These are phyloP conservation scores for Colletes gigas DNA, from an alignment of 1,140 invertebrate species.

Conservation along the genomic window DNA sequence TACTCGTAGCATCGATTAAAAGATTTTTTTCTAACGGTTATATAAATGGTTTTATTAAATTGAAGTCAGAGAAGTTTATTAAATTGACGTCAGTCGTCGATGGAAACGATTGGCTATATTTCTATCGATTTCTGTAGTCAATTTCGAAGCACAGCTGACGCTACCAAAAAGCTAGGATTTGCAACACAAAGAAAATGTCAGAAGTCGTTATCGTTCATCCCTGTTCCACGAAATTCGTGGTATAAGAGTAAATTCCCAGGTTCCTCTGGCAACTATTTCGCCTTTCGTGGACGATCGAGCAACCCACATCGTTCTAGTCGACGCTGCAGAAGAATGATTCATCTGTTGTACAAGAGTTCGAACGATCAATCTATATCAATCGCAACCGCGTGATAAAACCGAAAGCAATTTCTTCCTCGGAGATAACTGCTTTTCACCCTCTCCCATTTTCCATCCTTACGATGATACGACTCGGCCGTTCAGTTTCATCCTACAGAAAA, in stretches of 20 bases:
- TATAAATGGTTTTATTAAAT: too few species aligned
- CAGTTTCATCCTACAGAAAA: constrained; percentile 28
- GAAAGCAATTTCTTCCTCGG: constrained; percentile 54
- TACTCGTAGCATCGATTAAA: too few species aligned
- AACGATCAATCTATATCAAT: constrained; percentile 66
- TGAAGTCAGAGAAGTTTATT: too few species aligned
- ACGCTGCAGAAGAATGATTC: constrained; percentile 49
- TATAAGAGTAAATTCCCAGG: constrained; percentile 42
- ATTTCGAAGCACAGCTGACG: too few species aligned
- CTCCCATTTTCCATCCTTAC: background rate
- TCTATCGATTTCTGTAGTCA: too few species aligned
- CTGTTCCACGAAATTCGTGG: background rate
- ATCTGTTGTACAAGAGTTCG: constrained; percentile 20
- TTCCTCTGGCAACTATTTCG: constrained; percentile 47
- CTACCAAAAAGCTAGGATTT: background rate
- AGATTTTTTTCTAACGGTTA: too few species aligned
- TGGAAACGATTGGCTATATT: too few species aligned
- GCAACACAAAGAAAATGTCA: background rate
- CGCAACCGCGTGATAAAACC: constrained; percentile 50
- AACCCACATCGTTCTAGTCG: constrained; percentile 15
- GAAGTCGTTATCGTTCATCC: background rate
- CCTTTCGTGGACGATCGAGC: constrained; percentile 14
- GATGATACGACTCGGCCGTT: constrained; percentile 17
- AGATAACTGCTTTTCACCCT: constrained; percentile 52
- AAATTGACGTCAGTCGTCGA: too few species aligned